These are phyloP conservation scores for Liparis tanakae DNA, from an alignment of 2,797 vertebrate species.

Conservation along the genomic window DNA sequence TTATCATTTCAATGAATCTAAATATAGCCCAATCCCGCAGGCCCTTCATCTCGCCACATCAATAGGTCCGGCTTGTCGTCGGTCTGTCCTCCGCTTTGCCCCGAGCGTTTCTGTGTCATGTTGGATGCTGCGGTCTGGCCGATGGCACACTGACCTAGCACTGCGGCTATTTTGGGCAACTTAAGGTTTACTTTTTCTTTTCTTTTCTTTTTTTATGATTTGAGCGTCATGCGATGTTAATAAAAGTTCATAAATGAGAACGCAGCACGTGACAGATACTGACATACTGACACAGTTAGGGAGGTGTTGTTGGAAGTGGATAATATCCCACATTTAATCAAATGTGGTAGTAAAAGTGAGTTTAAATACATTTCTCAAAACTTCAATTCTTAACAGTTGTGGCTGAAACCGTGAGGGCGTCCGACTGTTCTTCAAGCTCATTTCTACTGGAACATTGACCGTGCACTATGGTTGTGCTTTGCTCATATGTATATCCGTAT, in stretches of 20 bases:
- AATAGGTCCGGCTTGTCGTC: conserved; percentile 67
- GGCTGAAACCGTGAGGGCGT: background rate
- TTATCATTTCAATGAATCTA: conserved; percentile 82
- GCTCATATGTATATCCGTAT: conserved; percentile 4
- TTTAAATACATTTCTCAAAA: background rate
- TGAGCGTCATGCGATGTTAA: background rate
- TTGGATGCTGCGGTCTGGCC: conserved; percentile 38
- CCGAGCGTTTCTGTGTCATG: conserved; percentile 54
- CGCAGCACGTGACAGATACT: background rate
- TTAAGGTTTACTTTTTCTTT: background rate
- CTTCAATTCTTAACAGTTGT: background rate
- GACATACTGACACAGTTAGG: background rate
- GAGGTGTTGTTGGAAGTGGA: background rate
- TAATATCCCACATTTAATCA: background rate
- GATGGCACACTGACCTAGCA: conserved; percentile 51
- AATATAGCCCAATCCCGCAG: conserved; percentile 71
- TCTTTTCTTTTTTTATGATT: background rate
- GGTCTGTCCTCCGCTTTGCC: conserved; percentile 45
- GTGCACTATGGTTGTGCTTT: background rate
- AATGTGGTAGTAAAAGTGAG: background rate
- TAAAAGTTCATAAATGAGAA: conserved; percentile 1
- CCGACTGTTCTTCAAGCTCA: background rate
- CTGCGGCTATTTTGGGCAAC: conserved; percentile 22
- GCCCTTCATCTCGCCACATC: conserved; percentile 77
- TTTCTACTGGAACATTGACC: conserved; percentile 1